phyloP scores from a whole-genome alignment of 2,797 vertebrate species.

The Zenarchopterus dispar region DNA sequence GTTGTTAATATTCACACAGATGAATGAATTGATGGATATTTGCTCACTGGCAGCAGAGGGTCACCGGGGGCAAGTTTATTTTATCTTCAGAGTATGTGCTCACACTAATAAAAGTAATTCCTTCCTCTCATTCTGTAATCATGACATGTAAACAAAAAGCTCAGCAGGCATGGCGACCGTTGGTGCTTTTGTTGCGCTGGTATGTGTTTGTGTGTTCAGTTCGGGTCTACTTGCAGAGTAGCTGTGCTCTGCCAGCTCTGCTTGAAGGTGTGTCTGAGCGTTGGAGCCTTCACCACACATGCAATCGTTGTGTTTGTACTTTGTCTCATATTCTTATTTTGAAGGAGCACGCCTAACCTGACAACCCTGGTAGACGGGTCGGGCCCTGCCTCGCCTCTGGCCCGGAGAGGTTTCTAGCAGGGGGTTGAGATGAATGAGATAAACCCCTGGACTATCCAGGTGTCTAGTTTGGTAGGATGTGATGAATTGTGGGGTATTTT shows the following conservation, averaged over 20 bases:
- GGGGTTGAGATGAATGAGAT: neutral
- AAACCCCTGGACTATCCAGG: constrained; percentile 6
- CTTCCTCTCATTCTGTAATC: constrained; percentile 26
- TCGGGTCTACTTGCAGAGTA: constrained; percentile 15
- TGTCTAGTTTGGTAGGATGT: neutral
- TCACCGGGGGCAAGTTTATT: constrained; percentile 1
- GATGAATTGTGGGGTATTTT: constrained; percentile 1
- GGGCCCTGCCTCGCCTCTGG: constrained; percentile 14
- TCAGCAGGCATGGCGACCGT: constrained; percentile 13
- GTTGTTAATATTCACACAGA: neutral
- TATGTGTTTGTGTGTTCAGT: constrained; percentile 21
- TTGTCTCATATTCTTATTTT: constrained; percentile 13
- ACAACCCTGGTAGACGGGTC: constrained; percentile 59
- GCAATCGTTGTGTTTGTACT: constrained; percentile 13
- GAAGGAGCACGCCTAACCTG: constrained; percentile 42
- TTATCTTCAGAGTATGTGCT: neutral
- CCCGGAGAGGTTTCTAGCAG: constrained; percentile 2
- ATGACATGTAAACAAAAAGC: constrained; percentile 13
- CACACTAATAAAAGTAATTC: constrained; percentile 4
- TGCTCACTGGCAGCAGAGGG: neutral
- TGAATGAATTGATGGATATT: neutral
- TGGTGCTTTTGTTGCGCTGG: constrained; percentile 40
- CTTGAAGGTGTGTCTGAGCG: constrained; percentile 50
- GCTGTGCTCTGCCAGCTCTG: constrained; percentile 7
- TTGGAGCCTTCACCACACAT: constrained; percentile 27